These are phyloP conservation scores for Leptinotarsa defecta DNA, from an alignment of 1,140 invertebrate genomes.

Conservation along the genomic window DNA sequence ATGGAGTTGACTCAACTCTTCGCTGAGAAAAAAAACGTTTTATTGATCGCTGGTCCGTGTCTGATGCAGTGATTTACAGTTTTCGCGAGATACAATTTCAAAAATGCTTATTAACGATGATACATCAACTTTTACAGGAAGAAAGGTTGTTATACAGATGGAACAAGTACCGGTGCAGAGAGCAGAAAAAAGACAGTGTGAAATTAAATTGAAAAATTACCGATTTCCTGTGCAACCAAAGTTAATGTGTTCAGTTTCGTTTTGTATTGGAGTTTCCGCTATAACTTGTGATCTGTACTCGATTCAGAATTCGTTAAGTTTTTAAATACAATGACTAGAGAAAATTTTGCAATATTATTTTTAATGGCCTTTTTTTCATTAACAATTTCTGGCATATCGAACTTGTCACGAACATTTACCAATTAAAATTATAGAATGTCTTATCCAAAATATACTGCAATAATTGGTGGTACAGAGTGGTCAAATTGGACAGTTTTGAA, in stretches of 20 bases:
- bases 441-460: too few species aligned
- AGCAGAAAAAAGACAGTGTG: slow-evolving; percentile 12
- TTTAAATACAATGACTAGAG: too few species aligned
- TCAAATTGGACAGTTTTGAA: too few species aligned
- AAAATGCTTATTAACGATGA: slow-evolving; percentile 24
- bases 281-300: background rate
- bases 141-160: slow-evolving; percentile 17
- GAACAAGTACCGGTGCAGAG: background rate
- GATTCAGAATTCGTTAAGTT: background rate
- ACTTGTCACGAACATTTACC: too few species aligned
- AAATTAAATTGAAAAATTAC: slow-evolving; percentile 21
- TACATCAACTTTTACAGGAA: slow-evolving; percentile 21
- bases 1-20: background rate
- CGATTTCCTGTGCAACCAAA: slow-evolving; percentile 10
- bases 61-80: slow-evolving; percentile 15
- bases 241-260: background rate
- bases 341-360: too few species aligned
- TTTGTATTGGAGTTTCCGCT: background rate
- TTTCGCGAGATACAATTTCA: slow-evolving; percentile 2
- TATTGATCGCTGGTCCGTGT: background rate
- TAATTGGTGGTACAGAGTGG: too few species aligned
- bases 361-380: too few species aligned
- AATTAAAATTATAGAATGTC: too few species aligned
- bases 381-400: too few species aligned
- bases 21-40: background rate